Conservation (phyloP, 2,888 invertebrate genomes). For the Calliopum simillimum region DNA sequence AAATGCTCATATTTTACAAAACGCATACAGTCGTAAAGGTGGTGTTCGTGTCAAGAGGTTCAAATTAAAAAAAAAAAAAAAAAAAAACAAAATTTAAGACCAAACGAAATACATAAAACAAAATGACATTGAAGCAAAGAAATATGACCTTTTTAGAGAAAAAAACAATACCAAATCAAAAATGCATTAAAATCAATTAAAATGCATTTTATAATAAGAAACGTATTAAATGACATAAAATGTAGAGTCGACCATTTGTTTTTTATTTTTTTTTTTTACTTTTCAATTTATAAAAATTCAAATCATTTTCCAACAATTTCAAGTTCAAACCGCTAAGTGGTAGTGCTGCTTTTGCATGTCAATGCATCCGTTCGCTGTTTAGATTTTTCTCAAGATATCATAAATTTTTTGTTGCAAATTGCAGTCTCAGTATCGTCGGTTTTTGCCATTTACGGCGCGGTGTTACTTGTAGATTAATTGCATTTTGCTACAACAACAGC, state of each 20-base stretch:
- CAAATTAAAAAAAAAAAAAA: neutral
- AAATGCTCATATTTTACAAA: slow-evolving; percentile 22
- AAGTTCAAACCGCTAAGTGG: slow-evolving; percentile 23
- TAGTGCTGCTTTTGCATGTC: neutral
- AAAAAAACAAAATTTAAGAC: too few relatives aligned
- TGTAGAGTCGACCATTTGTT: too few relatives aligned
- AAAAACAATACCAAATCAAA: too few relatives aligned
- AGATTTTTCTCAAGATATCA: slow-evolving; percentile 27
- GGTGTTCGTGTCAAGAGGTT: slow-evolving; percentile 1
- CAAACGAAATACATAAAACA: too few relatives aligned
- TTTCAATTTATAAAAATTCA: neutral
- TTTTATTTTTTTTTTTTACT: too few relatives aligned
- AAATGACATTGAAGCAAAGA: too few relatives aligned
- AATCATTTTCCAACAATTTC: slow-evolving; percentile 12
- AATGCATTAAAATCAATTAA: too few relatives aligned
- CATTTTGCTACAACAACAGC: slow-evolving; percentile 28
- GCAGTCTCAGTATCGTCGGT: slow-evolving; percentile 24
- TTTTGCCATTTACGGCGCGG: slow-evolving; percentile 48
- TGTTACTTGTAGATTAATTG: slow-evolving; percentile 50
- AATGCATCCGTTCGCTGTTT: slow-evolving; percentile 7
- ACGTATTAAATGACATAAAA: neutral
- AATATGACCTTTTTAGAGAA: too few relatives aligned
- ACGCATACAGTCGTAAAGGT: neutral
- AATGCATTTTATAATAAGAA: too few relatives aligned
- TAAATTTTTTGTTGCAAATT: neutral